These are phyloP conservation scores for Rhingia campestris DNA, from an alignment of 2,888 invertebrate genomes.

Conservation along the genomic window DNA sequence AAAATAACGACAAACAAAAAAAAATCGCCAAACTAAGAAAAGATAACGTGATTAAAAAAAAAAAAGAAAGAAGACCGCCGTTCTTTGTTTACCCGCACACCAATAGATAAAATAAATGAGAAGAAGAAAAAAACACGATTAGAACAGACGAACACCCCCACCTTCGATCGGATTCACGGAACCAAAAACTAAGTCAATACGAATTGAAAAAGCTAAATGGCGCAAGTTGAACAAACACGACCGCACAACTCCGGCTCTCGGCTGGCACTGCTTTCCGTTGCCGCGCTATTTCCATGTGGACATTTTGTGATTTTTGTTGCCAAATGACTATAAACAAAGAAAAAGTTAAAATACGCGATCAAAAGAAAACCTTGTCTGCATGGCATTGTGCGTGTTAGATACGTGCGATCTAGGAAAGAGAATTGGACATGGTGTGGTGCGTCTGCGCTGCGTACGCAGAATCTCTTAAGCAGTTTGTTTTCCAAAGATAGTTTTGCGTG, in stretches of 20 bases:
- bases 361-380: conserved; percentile 11
- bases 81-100: conserved; percentile 52
- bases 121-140: conserved; percentile 16
- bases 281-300: conserved; percentile 31
- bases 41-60: conserved; percentile 11
- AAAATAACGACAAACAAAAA: not conserved
- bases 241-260: conserved; percentile 56
- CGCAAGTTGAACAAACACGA: conserved; percentile 16
- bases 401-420: not conserved
- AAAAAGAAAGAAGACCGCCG: conserved; percentile 7
- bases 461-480: too few species aligned
- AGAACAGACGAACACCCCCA: conserved; percentile 23
- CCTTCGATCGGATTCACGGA: conserved; percentile 1
- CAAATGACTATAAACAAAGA: conserved; percentile 26
- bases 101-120: conserved; percentile 2
- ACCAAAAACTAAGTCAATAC: conserved; percentile 16
- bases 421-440: not conserved
- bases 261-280: conserved; percentile 44
- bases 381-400: not conserved
- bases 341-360: not conserved
- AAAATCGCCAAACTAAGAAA: not conserved
- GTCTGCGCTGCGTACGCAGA: not conserved
- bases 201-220: conserved; percentile 15
- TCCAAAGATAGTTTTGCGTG: too few species aligned
- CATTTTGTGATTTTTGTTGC: not conserved